Conservation (phyloP, 2,888 invertebrate genomes). For the Drosophila rubida region DNA sequence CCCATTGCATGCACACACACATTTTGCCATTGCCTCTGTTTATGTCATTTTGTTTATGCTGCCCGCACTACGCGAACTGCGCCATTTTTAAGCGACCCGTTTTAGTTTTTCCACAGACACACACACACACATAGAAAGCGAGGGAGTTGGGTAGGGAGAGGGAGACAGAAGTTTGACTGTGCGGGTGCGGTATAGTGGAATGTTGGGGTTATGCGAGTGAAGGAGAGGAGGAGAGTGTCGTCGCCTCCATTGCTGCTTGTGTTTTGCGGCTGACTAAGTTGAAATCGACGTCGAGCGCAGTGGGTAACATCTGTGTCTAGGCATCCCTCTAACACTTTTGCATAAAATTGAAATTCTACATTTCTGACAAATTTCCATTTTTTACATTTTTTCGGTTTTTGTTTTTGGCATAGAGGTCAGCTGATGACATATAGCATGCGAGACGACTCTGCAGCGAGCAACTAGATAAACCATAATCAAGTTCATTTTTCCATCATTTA, state of each 20-base stretch:
- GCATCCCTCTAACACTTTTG: conserved; percentile 41
- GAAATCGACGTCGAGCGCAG: conserved; percentile 54
- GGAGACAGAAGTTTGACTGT: not conserved
- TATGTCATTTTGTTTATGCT: conserved; percentile 73
- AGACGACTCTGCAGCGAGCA: not conserved
- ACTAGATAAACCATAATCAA: not conserved
- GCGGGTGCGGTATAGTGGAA: conserved; percentile 5
- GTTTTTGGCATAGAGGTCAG: conserved; percentile 10
- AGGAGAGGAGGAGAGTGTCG: conserved; percentile 10
- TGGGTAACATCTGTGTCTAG: conserved; percentile 60
- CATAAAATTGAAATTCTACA: conserved; percentile 43
- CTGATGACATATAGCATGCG: conserved; percentile 4
- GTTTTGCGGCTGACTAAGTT: conserved; percentile 58
- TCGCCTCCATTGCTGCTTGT: conserved; percentile 27
- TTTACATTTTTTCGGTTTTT: conserved; percentile 1
- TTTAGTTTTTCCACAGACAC: conserved; percentile 48
- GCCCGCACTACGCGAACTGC: conserved; percentile 62
- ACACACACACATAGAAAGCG: conserved; percentile 4
- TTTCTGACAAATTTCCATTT: conserved; percentile 28
- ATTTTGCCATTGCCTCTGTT: conserved; percentile 57
- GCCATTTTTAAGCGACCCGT: conserved; percentile 58
- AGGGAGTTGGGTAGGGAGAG: not conserved
- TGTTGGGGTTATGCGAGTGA: not conserved
- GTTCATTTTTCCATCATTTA: not conserved
- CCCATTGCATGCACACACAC: not conserved